phyloP scores from a whole-genome alignment of 2,797 vertebrate genomes.

The Hemibagrus guttatus region DNA sequence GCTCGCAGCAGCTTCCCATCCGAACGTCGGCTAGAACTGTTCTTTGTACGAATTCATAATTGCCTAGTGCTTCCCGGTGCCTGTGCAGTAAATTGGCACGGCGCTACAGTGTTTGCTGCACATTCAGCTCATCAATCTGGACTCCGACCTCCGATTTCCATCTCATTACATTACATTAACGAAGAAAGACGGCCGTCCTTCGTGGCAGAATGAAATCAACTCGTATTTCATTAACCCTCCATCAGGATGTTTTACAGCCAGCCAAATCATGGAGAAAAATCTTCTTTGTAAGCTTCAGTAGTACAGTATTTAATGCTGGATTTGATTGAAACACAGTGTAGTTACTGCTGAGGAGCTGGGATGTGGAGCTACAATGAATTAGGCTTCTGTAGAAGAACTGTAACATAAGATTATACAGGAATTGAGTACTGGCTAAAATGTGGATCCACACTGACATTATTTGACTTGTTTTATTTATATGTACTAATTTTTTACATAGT shows the following conservation, averaged over 20 bases:
- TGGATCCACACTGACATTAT: background rate
- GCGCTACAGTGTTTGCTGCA: slow-evolving; percentile 21
- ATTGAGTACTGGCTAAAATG: background rate
- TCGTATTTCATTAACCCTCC: slow-evolving; percentile 37
- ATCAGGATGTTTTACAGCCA: slow-evolving; percentile 39
- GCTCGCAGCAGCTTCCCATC: slow-evolving; percentile 19
- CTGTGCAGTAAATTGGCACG: slow-evolving; percentile 32
- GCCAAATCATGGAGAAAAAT: slow-evolving; percentile 17
- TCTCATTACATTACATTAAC: slow-evolving; percentile 45
- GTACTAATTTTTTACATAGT: too few relatives aligned
- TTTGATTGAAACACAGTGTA: slow-evolving; percentile 1
- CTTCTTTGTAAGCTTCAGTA: slow-evolving; percentile 5
- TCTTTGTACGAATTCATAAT: slow-evolving; percentile 40
- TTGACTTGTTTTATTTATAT: background rate
- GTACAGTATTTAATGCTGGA: background rate
- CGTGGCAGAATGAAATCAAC: slow-evolving; percentile 35
- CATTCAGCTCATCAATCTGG: slow-evolving; percentile 39
- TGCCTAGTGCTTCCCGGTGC: slow-evolving; percentile 29
- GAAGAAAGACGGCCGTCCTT: slow-evolving; percentile 34
- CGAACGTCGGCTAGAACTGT: slow-evolving; percentile 30
- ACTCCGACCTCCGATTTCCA: slow-evolving; percentile 32
- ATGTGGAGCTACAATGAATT: background rate
- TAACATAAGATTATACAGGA: background rate
- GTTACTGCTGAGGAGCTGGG: background rate
- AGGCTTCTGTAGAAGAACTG: background rate